phyloP scores from a whole-genome alignment of 2,113 vertebrate genomes.

The human (Homo sapiens) region DNA sequence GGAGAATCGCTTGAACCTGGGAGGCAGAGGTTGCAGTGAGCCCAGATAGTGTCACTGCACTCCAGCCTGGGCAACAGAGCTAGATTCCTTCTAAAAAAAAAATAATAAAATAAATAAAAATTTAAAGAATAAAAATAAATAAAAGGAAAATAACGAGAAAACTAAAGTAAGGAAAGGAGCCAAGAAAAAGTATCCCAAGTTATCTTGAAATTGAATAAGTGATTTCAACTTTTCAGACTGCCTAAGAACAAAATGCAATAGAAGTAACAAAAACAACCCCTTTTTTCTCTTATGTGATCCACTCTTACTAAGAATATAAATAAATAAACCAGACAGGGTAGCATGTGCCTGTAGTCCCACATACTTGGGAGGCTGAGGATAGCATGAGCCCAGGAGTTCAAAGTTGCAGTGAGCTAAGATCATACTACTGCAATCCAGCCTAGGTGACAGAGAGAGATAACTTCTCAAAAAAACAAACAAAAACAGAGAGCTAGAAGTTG shows the following conservation, averaged over 20 bases:
- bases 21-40: too few species aligned
- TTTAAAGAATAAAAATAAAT: too few species aligned
- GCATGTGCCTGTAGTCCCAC: too few species aligned
- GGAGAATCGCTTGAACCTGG: too few species aligned
- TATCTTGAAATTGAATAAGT: conserved; percentile 26
- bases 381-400: neutral
- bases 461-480: neutral
- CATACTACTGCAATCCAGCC: neutral
- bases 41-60: too few species aligned
- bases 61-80: too few species aligned
- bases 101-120: too few species aligned
- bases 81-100: too few species aligned
- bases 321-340: neutral
- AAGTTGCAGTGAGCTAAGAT: neutral
- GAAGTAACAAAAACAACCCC: neutral
- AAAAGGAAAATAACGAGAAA: conserved; percentile 11
- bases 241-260: neutral
- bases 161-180: conserved; percentile 29
- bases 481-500: neutral
- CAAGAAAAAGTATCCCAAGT: conserved; percentile 50
- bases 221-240: neutral
- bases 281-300: neutral
- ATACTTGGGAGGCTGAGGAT: too few species aligned
- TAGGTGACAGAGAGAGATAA: neutral
- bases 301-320: neutral